phyloP scores from a whole-genome alignment of 2,888 invertebrate genomes.

The Polydrusus tereticollis region DNA sequence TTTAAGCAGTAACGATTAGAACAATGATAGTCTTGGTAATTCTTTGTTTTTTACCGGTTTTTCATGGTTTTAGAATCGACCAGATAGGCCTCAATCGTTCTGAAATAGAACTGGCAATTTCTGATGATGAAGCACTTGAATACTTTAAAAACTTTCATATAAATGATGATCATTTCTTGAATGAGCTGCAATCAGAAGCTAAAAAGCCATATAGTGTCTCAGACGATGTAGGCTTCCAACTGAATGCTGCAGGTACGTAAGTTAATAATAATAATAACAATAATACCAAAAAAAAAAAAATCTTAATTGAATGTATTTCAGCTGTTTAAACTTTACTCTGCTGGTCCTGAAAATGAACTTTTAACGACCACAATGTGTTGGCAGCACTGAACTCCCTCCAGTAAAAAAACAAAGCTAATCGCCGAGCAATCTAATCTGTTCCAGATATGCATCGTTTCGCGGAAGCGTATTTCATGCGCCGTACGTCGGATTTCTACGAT shows the following conservation, averaged over 20 bases:
- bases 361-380: no score
- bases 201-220: neutral
- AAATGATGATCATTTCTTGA: neutral
- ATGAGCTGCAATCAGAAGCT: neutral
- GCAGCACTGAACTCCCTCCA: no score
- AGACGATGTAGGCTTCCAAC: neutral
- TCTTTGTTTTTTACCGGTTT: neutral
- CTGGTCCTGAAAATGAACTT: no score
- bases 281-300: no score
- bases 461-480: no score
- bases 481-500: no score
- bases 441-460: no score
- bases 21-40: neutral
- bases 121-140: neutral
- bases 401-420: no score
- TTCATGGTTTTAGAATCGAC: conserved; percentile 4
- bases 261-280: neutral
- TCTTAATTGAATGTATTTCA: no score
- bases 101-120: neutral
- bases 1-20: neutral
- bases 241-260: neutral
- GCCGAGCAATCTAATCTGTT: no score
- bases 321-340: no score
- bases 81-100: neutral
- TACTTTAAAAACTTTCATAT: neutral